phyloP scores from a whole-genome alignment of 2,113 vertebrate genomes.

The Corythaeola cristata region DNA sequence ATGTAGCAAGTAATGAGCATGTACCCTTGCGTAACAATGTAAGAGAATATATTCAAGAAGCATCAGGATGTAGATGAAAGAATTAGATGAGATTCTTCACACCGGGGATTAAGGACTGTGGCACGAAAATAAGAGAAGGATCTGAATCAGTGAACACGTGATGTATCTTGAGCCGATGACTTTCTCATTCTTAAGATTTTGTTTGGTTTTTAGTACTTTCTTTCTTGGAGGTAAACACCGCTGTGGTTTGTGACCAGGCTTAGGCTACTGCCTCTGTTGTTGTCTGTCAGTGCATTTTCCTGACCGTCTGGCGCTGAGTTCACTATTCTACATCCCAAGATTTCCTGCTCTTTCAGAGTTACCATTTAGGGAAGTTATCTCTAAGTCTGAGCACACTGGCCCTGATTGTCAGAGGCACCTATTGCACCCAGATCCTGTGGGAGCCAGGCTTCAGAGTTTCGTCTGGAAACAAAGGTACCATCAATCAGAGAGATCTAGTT shows the following conservation, averaged over 20 bases:
- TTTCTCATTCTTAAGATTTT: constrained; percentile 20
- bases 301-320: neutral
- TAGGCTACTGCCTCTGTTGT: neutral
- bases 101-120: constrained; percentile 28
- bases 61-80: neutral
- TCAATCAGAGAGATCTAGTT: neutral
- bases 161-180: neutral
- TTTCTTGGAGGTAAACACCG: neutral
- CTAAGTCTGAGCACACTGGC: neutral
- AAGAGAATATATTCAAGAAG: neutral
- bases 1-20: constrained; percentile 11
- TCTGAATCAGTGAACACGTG: neutral
- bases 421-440: neutral
- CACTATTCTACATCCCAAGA: neutral
- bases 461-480: neutral
- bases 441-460: neutral
- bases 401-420: neutral
- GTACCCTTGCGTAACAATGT: neutral
- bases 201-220: neutral
- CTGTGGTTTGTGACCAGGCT: neutral
- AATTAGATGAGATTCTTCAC: constrained; percentile 62
- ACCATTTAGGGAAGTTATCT: neutral
- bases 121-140: constrained; percentile 40
- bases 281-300: neutral
- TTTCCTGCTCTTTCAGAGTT: neutral